These are phyloP conservation scores for Oncorhynchus mykiss DNA, from an alignment of 2,113 vertebrate genomes.

Conservation along the genomic window DNA sequence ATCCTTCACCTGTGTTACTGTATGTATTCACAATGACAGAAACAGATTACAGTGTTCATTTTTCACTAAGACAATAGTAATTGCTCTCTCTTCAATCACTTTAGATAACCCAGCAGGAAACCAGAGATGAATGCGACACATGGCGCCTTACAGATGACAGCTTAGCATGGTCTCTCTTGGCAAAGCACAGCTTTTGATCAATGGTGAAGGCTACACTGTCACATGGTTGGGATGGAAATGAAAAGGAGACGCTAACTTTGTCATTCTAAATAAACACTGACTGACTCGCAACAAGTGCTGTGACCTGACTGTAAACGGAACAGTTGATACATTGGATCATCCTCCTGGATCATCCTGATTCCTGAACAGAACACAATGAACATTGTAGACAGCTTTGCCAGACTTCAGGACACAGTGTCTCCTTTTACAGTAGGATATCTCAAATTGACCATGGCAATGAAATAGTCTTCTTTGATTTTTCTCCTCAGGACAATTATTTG, in stretches of 20 bases:
- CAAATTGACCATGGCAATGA: background rate
- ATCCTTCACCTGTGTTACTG: no score
- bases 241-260: background rate
- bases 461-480: conserved; percentile 13
- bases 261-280: background rate
- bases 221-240: background rate
- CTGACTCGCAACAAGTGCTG: background rate
- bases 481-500: conserved; percentile 27
- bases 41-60: background rate
- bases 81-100: background rate
- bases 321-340: background rate
- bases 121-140: background rate
- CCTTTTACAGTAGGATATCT: background rate
- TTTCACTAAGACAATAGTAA: background rate
- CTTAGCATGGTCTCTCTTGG: background rate
- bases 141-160: background rate
- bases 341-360: conserved; percentile 6
- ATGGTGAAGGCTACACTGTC: background rate
- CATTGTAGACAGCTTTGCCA: background rate
- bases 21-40: background rate
- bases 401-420: conserved; percentile 2
- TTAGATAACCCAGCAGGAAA: background rate
- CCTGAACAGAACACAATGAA: conserved; percentile 9
- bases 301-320: conserved; percentile 1
- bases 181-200: background rate